Evolutionary conservation across 2,113 vertebrate genomes (phyloP).

Genomic region (Hemiscyllium ocellatum): DNA sequence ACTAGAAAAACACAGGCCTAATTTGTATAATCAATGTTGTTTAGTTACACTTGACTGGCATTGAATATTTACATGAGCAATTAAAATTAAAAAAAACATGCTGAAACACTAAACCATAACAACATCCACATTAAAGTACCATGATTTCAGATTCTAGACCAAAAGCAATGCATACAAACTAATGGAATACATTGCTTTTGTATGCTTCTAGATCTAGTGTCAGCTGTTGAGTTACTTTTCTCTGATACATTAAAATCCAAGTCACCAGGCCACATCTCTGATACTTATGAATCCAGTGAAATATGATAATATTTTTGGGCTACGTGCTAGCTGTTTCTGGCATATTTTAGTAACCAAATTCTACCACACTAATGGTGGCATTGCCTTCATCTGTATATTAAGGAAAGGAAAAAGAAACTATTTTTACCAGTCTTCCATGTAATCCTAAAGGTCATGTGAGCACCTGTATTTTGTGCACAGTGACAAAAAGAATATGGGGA

Average conservation of each 20-base stretch:
- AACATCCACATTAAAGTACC: not conserved
- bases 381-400: not conserved
- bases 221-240: not conserved
- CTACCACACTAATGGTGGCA: not conserved
- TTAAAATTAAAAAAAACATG: not conserved
- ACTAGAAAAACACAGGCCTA: too few relatives aligned
- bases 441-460: not conserved
- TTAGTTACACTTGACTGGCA: not conserved
- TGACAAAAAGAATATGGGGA: not conserved
- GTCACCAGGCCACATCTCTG: not conserved
- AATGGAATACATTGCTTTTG: not conserved
- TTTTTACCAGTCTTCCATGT: not conserved
- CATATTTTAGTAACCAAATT: not conserved
- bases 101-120: not conserved
- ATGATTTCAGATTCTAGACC: not conserved
- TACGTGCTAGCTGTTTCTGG: not conserved
- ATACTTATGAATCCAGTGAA: not conserved
- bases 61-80: not conserved
- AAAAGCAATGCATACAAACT: not conserved
- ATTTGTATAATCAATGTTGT: not conserved
- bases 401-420: not conserved
- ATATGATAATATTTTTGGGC: not conserved
- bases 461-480: not conserved
- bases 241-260: not conserved
- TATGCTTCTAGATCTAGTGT: not conserved